Conservation (phyloP, 2,888 invertebrate species). For the Mythimna lalbum region DNA sequence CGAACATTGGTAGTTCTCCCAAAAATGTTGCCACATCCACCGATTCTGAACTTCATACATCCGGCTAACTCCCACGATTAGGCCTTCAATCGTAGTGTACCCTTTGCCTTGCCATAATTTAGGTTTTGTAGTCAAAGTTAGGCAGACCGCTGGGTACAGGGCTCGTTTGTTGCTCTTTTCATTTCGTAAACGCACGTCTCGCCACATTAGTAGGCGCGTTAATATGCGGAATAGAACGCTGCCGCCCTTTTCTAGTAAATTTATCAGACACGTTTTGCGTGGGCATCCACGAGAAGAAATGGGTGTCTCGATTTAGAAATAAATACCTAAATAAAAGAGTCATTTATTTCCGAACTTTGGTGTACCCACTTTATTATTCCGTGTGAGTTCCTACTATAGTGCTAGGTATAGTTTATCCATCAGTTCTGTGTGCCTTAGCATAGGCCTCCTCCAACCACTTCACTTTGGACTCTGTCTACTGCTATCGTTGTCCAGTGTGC, state of each 20-base stretch:
- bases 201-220: too few relatives aligned
- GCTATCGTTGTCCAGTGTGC: too few relatives aligned
- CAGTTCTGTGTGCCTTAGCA: too few relatives aligned
- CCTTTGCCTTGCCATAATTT: background rate
- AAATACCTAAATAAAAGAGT: background rate
- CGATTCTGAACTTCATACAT: background rate
- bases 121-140: background rate
- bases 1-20: background rate
- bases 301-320: background rate
- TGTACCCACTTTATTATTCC: too few relatives aligned
- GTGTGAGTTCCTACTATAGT: too few relatives aligned
- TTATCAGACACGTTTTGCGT: background rate
- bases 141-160: background rate
- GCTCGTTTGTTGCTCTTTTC: background rate
- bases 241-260: background rate
- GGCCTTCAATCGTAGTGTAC: background rate
- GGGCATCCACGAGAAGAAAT: background rate
- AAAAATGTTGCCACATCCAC: background rate
- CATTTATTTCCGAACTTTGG: too few relatives aligned
- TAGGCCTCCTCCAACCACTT: too few relatives aligned
- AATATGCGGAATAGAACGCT: background rate
- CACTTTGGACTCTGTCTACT: too few relatives aligned
- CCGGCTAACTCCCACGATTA: background rate
- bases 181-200: too few relatives aligned
- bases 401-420: too few relatives aligned